A percentile compares a stretch with the other conserved stretches of the same genome.
Conservation (phyloP, 2,113 vertebrate species). For the Myrmecobius fasciatus region DNA sequence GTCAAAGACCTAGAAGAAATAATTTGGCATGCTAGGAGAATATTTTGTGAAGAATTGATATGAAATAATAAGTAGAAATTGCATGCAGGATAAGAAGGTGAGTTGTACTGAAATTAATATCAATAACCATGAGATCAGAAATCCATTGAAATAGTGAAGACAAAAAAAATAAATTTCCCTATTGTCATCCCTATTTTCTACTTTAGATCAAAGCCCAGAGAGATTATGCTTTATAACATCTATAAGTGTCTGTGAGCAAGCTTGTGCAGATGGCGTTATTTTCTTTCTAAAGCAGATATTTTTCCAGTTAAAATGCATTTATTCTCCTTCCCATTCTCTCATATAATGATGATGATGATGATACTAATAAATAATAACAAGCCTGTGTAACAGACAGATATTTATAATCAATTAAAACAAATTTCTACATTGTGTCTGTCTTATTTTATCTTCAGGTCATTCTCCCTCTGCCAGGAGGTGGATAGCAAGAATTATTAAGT, state of each 20-base stretch:
- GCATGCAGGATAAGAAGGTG: background rate
- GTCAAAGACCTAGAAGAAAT: background rate
- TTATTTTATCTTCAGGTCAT: background rate
- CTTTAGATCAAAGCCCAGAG: background rate
- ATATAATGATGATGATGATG: background rate
- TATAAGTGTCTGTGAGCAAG: background rate
- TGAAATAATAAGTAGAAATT: background rate
- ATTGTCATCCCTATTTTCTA: background rate
- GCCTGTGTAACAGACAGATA: background rate
- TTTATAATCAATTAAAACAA: background rate
- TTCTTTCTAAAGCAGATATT: background rate
- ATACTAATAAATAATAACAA: background rate
- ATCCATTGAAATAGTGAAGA: background rate
- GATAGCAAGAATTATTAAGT: background rate
- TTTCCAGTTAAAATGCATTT: background rate
- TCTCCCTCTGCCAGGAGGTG: background rate
- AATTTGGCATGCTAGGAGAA: background rate
- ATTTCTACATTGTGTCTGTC: background rate
- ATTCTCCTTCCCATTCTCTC: background rate
- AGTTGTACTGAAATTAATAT: background rate
- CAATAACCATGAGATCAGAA: background rate
- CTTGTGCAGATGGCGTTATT: background rate
- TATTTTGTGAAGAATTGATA: background rate
- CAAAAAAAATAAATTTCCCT: background rate
- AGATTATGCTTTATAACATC: background rate